Percentiles rank a stretch among this genome's conserved stretches.
These are phyloP conservation scores for Sinonovacula constricta DNA, from an alignment of 1,140 invertebrate species.

Conservation along the genomic window DNA sequence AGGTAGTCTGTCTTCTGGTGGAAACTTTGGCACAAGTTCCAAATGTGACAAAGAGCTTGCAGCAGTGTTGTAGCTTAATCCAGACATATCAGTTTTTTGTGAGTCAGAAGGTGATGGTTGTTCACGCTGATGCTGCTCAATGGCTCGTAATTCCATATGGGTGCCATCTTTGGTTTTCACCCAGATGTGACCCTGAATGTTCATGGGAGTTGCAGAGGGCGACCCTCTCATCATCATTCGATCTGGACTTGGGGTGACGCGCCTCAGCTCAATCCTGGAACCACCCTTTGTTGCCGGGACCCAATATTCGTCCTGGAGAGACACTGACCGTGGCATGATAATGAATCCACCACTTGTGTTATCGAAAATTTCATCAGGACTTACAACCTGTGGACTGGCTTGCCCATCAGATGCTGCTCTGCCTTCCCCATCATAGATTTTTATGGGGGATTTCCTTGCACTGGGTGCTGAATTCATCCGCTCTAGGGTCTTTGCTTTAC, in stretches of 20 bases:
- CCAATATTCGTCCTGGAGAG: conserved; percentile 49
- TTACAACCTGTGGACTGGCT: conserved; percentile 28
- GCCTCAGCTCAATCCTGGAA: conserved; percentile 37
- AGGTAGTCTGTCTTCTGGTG: conserved; percentile 36
- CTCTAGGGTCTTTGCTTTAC: conserved; percentile 43
- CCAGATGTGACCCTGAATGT: conserved; percentile 35
- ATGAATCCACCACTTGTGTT: conserved; percentile 13
- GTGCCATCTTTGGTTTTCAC: conserved; percentile 40
- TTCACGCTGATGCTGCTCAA: conserved; percentile 38
- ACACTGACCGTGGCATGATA: conserved; percentile 49
- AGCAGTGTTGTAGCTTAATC: conserved; percentile 31
- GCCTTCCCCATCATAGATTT: conserved; percentile 7
- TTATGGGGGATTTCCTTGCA: conserved; percentile 32
- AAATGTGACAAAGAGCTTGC: conserved; percentile 33
- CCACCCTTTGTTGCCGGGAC: conserved; percentile 32
- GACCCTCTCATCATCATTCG: conserved; percentile 21
- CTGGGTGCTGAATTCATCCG: conserved; percentile 50
- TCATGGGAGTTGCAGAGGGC: conserved; percentile 32
- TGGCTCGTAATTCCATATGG: conserved; percentile 29
- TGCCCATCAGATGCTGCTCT: conserved; percentile 34
- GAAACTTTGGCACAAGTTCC: conserved; percentile 32
- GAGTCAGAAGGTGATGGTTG: conserved; percentile 48
- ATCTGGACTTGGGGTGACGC: conserved; percentile 43
- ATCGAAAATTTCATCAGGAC: conserved; percentile 32
- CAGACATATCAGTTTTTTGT: conserved; percentile 47